Percentiles rank a stretch among this genome's conserved stretches.
Evolutionary conservation across 2,888 invertebrate species (phyloP).

Genomic region (Sarcophaga caerulescens): DNA sequence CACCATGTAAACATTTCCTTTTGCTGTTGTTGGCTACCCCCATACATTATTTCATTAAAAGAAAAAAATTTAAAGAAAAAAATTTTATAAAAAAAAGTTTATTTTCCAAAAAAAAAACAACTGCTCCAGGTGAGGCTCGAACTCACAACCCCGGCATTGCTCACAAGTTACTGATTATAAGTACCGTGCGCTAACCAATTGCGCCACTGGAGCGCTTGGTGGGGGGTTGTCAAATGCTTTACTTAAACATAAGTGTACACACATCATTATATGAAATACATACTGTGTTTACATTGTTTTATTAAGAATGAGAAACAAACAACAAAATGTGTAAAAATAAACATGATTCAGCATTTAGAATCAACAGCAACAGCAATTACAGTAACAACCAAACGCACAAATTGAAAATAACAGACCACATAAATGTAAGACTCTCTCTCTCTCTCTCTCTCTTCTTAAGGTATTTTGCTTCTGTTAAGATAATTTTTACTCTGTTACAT

Average conservation of each 20-base stretch:
- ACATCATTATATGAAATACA: no score
- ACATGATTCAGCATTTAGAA: conserved; percentile 31
- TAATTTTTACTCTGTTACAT: no score
- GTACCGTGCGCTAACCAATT: conserved; percentile 99
- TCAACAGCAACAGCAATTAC: neutral
- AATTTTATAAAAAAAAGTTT: conserved; percentile 29
- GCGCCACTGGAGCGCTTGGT: conserved; percentile 96
- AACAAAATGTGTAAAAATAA: conserved; percentile 15
- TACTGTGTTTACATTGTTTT: neutral
- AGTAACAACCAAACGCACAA: no score
- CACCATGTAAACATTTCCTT: no score
- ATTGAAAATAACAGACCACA: no score
- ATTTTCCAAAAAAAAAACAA: conserved; percentile 25
- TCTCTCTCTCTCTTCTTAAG: no score
- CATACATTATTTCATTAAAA: no score
- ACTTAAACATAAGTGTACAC: conserved; percentile 50
- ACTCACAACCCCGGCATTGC: conserved; percentile 99
- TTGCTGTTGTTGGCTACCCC: no score
- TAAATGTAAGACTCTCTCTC: no score
- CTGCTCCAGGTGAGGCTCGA: conserved; percentile 99
- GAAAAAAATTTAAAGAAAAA: no score
- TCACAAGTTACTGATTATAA: conserved; percentile 97
- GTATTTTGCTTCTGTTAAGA: no score
- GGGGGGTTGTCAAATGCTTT: conserved; percentile 72
- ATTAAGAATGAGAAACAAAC: conserved; percentile 5